Evolutionary conservation across 1,140 invertebrate species (phyloP).

Genomic region (Hylyphantes graminicola): DNA sequence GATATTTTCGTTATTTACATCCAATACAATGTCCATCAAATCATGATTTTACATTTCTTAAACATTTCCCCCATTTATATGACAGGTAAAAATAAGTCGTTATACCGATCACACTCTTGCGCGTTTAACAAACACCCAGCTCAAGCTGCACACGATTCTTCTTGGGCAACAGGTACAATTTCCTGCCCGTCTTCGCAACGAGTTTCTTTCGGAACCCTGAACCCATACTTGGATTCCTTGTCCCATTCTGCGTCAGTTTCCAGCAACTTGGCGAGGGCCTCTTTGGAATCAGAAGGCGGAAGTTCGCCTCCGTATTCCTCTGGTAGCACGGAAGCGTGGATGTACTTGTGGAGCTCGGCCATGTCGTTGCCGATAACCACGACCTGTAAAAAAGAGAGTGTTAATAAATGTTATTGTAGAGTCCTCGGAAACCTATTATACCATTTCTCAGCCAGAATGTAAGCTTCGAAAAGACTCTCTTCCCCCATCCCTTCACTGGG

Average conservation of each 20-base stretch:
- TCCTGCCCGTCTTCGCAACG: conserved; percentile 32
- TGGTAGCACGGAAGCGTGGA: conserved; percentile 57
- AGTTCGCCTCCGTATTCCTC: conserved; percentile 56
- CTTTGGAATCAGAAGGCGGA: conserved; percentile 38
- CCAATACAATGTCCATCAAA: too few species aligned
- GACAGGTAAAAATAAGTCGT: not conserved
- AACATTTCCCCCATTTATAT: too few species aligned
- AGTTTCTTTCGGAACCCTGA: not conserved
- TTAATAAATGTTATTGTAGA: too few species aligned
- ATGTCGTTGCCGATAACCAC: conserved; percentile 50
- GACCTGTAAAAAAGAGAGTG: conserved; percentile 13
- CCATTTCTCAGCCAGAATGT: too few species aligned
- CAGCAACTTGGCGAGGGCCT: conserved; percentile 22
- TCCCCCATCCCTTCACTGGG: too few species aligned
- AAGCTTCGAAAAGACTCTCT: too few species aligned
- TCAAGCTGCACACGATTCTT: conserved; percentile 44
- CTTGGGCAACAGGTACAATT: not conserved
- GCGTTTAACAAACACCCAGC: too few species aligned
- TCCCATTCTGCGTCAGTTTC: conserved; percentile 28
- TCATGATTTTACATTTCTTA: too few species aligned
- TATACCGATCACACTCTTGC: not conserved
- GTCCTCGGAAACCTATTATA: too few species aligned
- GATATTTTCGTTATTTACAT: too few species aligned
- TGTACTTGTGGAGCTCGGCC: conserved; percentile 50
- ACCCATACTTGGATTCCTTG: conserved; percentile 26